Conservation (phyloP, 30 jellyfish, hydroid and myxozoan species). For the Aurelia aurita complex sp. Pacific region DNA sequence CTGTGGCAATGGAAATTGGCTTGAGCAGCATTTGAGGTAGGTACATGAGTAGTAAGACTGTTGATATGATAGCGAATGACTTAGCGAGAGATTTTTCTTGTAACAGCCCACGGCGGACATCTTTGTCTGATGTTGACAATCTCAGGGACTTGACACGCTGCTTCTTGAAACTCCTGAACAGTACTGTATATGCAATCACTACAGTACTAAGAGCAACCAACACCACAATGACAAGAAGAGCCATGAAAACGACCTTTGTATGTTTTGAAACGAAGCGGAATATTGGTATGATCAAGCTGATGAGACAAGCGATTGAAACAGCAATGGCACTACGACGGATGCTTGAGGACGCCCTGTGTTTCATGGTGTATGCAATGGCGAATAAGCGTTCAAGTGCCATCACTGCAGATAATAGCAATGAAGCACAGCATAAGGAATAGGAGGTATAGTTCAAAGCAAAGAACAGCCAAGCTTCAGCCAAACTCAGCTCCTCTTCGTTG, state of each 20-base stretch:
- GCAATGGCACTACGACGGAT: neutral
- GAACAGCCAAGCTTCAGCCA: constrained; percentile 38
- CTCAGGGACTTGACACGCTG: constrained; percentile 3
- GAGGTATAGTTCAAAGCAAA: constrained; percentile 26
- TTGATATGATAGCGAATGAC: constrained; percentile 17
- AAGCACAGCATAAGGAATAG: constrained; percentile 32
- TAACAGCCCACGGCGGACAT: neutral
- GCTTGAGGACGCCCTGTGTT: constrained; percentile 9
- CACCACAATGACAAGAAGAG: constrained; percentile 17
- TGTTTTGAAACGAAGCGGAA: constrained; percentile 22
- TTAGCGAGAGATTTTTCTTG: constrained; percentile 33
- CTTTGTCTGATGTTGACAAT: constrained; percentile 10
- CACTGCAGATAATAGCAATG: neutral
- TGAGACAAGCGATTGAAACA: neutral
- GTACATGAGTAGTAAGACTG: constrained; percentile 9
- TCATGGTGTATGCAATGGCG: constrained; percentile 12
- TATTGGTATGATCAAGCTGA: constrained; percentile 12
- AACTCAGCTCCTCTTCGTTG: constrained; percentile 4
- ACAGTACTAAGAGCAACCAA: constrained; percentile 4
- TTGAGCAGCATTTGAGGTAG: constrained; percentile 47
- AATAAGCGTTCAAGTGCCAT: constrained; percentile 18
- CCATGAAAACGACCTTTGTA: constrained; percentile 23
- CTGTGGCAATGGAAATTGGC: constrained; percentile 24
- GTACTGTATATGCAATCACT: neutral
- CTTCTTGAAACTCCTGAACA: constrained; percentile 23